Evolutionary conservation across 2,888 invertebrate species (phyloP), one percentile per base, ranked within the genome.

Genomic region (Stenchaetothrips biformis): DNA sequence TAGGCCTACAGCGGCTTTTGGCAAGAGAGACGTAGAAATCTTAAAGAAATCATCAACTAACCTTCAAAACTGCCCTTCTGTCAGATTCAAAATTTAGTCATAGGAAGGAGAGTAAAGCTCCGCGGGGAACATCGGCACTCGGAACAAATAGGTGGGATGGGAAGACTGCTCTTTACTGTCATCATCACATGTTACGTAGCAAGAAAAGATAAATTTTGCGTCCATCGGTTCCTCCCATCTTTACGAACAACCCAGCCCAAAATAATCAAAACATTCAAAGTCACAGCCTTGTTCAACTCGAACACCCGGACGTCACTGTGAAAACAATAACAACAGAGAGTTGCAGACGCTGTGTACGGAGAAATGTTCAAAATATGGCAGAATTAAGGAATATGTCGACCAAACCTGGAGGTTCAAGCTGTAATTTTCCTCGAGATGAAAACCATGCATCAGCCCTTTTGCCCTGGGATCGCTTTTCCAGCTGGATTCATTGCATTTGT

Each of bases 401-500:
- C 7, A 74, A 74, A 21, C 25, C 67, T 9, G 25, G 67, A 13
- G 53, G 18, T 53, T 4, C 13, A 11, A 53, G 13, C 67, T 74
- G 67, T 25, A 74, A 74, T 11, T 74, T 74, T 11, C 8, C 67
- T 25, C 67, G 67, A 21, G 67, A 74, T 11, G 67, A 74, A 74
- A 74, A 25, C 25, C 67, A 21, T 25, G 11, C 21, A 8, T 21
- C 79, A 11, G 16, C 62, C 27, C 37, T 80, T 47, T 27, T 80
- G 25, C 82, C 82, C 47, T 95, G 94, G 94, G 91, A 92, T 85
- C 90, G 90, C 85, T 93, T 95, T 87, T 92, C 93, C 81, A 95
- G 97, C 87, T 99, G 99, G 99, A 90, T 99, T 83, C 95, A 98
- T 86, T 98, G 98, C 86, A 94, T 99, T 84, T 98, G 98, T 88